These are phyloP conservation scores for Halocynthia aurantium DNA, from an alignment of 23 tunicate genomes.

Conservation along the genomic window DNA sequence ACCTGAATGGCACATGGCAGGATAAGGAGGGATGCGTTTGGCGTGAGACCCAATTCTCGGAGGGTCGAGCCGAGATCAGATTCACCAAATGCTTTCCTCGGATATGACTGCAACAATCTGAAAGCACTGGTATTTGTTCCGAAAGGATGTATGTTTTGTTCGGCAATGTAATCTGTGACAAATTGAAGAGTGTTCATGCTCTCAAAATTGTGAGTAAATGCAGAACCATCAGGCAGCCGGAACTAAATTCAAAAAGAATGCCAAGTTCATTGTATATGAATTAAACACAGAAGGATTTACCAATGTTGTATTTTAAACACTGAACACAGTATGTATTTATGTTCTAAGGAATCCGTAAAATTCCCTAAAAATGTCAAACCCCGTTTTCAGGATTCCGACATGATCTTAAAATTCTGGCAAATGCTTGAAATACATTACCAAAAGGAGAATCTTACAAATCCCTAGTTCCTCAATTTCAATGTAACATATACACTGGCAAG, in stretches of 20 bases:
- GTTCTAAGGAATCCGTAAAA: no score
- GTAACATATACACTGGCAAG: no score
- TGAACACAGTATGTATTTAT: no score
- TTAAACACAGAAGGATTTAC: no score
- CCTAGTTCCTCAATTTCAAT: no score
- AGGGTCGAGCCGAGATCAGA: constrained; percentile 19
- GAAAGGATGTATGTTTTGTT: constrained; percentile 4
- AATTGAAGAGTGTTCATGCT: background rate
- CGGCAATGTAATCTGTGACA: constrained; percentile 10
- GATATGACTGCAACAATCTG: constrained; percentile 26
- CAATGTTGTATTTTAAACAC: no score
- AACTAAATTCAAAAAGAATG: constrained; percentile 8
- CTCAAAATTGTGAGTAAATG: constrained; percentile 26
- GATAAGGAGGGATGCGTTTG: constrained; percentile 29
- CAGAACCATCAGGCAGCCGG: constrained; percentile 58
- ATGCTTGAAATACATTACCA: no score
- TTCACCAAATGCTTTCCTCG: constrained; percentile 20
- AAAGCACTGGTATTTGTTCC: constrained; percentile 7
- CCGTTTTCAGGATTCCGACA: no score
- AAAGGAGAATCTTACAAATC: no score
- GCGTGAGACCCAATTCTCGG: constrained; percentile 26
- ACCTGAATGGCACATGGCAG: constrained; percentile 7
- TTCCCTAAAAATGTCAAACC: no score
- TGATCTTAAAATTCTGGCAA: no score
- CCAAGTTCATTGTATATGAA: background rate